Base-by-base conservation (phyloP, 2,888 invertebrate genomes). In the Drosophila testacea region DNA sequence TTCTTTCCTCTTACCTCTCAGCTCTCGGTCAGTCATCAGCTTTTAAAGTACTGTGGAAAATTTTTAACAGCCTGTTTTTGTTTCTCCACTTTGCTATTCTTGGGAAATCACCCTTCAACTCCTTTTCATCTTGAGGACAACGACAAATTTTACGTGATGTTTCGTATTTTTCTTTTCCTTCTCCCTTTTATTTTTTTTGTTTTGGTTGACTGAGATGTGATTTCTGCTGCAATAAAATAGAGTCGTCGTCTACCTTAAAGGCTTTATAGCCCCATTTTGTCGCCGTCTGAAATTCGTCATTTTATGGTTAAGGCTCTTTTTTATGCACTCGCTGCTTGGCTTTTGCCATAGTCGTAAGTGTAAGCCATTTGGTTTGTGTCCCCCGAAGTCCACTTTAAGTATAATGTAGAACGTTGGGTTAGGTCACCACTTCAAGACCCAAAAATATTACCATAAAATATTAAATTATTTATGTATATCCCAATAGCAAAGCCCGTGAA, bases 151-250 rank as follows among this genome's bases (percentile, higher is more conserved):
- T 72, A 83, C 79, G 76, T 88, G 80, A 62, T 69, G 55, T 69
- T 78, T 71, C 50, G 36, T 66, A 64, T 71, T 73, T 69, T 64
- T 41, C 30, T 36, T 47, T 30, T 39, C 13, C 9, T 13, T 50
- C 9, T 44, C 22, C n/a, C n/a, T n/a, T n/a, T n/a, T n/a, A 39
- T n/a, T 34, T 30, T 38, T 60, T 22, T 7, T 47, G 28, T 54
- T 60, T 56, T 54, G 54, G 48, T 39, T 52, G 69, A 64, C 59
- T 50, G 73, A 68, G 85, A 77, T 88, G 86, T 83, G 88, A 88
- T 84, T 85, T 84, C 73, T 69, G 69, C 77, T 69, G 81, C 81
- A 85, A 83, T 88, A 84, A 84, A 88, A 88, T 75, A 72, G 77
- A 81, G 69, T 42, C 63, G 36, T 30, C 60, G 79, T 70, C 73